Percentiles rank a stretch among this genome's conserved stretches.
These are phyloP conservation scores for Turritopsis dohrnii DNA, from an alignment of 30 jellyfish, hydroid and myxozoan species.

Conservation along the genomic window DNA sequence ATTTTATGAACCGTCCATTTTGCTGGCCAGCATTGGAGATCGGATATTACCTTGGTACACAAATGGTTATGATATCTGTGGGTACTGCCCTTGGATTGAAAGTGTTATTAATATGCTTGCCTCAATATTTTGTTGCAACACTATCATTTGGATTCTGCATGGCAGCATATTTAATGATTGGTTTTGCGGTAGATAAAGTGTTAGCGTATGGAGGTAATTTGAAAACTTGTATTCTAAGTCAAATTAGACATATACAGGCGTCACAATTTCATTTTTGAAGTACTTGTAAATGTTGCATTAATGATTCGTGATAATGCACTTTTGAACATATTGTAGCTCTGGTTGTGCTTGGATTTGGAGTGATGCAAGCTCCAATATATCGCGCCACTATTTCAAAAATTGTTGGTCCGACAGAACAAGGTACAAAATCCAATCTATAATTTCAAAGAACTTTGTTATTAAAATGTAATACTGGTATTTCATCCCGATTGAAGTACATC, in stretches of 20 bases:
- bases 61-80: conserved; percentile 41
- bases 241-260: no score
- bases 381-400: conserved; percentile 61
- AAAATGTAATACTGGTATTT: no score
- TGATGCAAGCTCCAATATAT: conserved; percentile 40
- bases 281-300: no score
- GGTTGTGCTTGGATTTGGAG: conserved; percentile 6
- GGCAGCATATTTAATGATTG: conserved; percentile 14
- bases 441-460: background rate
- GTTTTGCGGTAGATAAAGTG: background rate
- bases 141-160: conserved; percentile 59
- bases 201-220: conserved; percentile 10
- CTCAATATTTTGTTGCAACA: conserved; percentile 47
- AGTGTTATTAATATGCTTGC: conserved; percentile 16
- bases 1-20: conserved; percentile 56
- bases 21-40: conserved; percentile 57
- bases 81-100: conserved; percentile 66
- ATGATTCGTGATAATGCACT: no score
- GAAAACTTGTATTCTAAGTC: no score
- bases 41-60: conserved; percentile 62
- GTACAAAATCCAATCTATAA: background rate
- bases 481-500: no score
- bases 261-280: no score
- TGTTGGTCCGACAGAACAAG: conserved; percentile 76
- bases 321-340: background rate